Evolutionary conservation across 2,113 vertebrate genomes (phyloP).

Genomic region (human (Homo sapiens)): DNA sequence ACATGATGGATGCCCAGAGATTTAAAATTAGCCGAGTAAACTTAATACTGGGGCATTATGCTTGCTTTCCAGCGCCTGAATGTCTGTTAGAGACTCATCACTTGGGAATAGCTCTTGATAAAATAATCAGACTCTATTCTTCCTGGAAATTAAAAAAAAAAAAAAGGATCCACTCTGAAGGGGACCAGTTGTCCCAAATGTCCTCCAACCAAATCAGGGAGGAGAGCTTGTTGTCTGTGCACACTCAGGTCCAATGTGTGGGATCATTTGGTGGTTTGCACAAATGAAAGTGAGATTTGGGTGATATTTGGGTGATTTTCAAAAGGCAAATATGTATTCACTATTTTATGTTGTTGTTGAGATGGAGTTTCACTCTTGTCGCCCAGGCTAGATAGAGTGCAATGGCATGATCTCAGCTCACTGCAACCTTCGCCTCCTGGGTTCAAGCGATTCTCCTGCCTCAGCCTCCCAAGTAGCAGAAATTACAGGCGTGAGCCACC

Average conservation of each 20-base stretch:
- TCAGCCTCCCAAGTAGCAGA: too few relatives aligned
- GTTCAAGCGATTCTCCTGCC: too few relatives aligned
- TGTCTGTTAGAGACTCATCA: conserved; percentile 44
- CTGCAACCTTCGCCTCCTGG: too few relatives aligned
- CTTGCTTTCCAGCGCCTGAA: conserved; percentile 51
- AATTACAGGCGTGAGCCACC: accelerated
- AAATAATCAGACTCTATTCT: conserved; percentile 50
- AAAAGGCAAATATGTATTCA: neutral
- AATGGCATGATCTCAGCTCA: too few relatives aligned
- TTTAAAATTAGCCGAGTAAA: conserved; percentile 83
- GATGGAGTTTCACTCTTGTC: too few relatives aligned
- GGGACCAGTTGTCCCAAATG: neutral
- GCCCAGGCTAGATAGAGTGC: too few relatives aligned
- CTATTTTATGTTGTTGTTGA: too few relatives aligned
- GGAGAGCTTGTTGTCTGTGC: neutral
- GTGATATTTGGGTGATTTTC: neutral
- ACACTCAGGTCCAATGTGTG: accelerated
- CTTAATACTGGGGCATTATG: neutral
- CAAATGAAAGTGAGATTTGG: neutral
- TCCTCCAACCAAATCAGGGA: neutral
- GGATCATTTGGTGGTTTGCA: neutral
- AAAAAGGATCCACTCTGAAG: neutral
- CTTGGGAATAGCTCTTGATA: neutral
- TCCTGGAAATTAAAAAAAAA: neutral
- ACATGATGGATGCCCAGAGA: conserved; percentile 75